Conservation (phyloP, 2,113 vertebrate genomes). For the Sylvilagus bachmani region DNA sequence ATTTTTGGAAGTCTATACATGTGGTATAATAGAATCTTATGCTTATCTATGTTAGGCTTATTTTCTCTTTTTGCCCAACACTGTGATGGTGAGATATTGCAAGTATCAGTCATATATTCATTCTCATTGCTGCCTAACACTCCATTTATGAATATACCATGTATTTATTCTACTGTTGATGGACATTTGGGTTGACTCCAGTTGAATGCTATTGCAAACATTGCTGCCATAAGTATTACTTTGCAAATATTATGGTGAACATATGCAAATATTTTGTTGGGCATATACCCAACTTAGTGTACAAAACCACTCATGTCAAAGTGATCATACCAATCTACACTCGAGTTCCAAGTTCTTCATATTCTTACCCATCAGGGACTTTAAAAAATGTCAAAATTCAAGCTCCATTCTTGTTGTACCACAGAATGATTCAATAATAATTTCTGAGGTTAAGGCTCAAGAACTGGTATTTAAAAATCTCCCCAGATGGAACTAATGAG, state of each 20-base stretch:
- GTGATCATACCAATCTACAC: neutral
- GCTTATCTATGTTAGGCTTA: neutral
- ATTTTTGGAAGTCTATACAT: neutral
- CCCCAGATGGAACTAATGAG: neutral
- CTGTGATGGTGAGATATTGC: neutral
- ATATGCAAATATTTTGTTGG: neutral
- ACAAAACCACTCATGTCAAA: neutral
- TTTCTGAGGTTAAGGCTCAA: neutral
- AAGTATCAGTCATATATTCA: neutral
- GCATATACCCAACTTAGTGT: neutral
- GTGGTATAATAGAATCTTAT: neutral
- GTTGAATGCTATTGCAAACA: neutral
- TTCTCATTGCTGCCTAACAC: neutral
- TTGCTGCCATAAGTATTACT: neutral
- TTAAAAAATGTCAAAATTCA: neutral
- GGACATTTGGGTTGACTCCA: neutral
- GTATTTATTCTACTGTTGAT: conserved; percentile 18
- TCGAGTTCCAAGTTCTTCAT: neutral
- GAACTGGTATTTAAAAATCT: neutral
- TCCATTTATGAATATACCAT: neutral
- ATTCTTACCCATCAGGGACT: neutral
- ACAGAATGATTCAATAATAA: neutral
- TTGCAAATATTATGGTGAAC: neutral
- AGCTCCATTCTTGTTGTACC: neutral
- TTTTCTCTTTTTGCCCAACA: neutral